Conservation (phyloP, 2,797 vertebrate genomes). For the Monodelphis domestica region DNA sequence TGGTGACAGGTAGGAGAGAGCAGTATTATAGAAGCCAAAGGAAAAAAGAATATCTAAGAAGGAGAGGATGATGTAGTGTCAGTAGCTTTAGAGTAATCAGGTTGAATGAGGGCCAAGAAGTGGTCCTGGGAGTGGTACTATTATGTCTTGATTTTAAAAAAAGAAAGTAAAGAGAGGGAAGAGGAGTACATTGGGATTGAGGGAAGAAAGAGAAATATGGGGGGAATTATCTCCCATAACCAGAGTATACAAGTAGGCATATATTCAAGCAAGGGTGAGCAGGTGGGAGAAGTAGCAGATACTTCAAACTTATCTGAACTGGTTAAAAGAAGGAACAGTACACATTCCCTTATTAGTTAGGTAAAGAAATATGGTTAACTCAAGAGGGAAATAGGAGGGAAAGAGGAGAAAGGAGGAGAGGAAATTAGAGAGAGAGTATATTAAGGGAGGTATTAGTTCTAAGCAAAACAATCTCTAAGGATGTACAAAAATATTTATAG, state of each 20-base stretch:
- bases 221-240: neutral
- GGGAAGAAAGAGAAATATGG: neutral
- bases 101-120: no score
- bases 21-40: no score
- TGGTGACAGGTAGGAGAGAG: no score
- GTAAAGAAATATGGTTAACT: neutral
- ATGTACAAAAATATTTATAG: neutral
- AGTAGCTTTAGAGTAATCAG: no score
- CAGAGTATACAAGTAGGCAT: neutral
- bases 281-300: neutral
- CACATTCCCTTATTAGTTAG: no score
- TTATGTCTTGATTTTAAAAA: neutral
- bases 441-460: neutral
- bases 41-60: no score
- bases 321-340: no score
- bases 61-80: no score
- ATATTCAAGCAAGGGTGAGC: neutral
- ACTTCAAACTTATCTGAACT: no score
- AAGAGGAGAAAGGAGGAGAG: neutral
- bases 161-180: neutral
- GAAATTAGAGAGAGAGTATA: neutral
- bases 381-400: neutral
- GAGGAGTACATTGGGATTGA: neutral
- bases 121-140: neutral
- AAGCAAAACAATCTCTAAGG: neutral